Conservation (phyloP, 2,888 invertebrate species). For the Aplocera efformata region DNA sequence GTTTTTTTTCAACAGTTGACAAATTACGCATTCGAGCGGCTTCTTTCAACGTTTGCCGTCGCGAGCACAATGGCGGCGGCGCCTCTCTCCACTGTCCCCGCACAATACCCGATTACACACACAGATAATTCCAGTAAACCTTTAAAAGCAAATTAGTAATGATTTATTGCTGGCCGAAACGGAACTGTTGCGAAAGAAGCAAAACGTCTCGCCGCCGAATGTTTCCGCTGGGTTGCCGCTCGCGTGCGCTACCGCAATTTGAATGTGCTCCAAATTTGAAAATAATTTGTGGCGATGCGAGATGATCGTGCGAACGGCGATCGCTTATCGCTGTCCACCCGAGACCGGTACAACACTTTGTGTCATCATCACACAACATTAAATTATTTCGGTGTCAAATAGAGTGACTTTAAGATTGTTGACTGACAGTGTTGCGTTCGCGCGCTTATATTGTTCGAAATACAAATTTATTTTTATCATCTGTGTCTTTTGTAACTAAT, state of each 20-base stretch:
- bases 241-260: constrained; percentile 77
- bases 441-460: too few relatives aligned
- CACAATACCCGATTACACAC: constrained; percentile 72
- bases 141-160: constrained; percentile 80
- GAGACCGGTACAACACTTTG: constrained; percentile 42
- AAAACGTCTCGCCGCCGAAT: constrained; percentile 51
- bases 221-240: constrained; percentile 66
- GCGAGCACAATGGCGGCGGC: constrained; percentile 52
- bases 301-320: constrained; percentile 45
- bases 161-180: constrained; percentile 64
- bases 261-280: constrained; percentile 77
- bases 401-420: too few relatives aligned
- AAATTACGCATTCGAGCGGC: constrained; percentile 62
- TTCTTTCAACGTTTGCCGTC: constrained; percentile 46
- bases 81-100: constrained; percentile 53
- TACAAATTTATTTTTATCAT: too few relatives aligned
- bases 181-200: constrained; percentile 57
- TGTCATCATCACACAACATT: not conserved
- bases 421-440: too few relatives aligned
- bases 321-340: constrained; percentile 40
- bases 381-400: not conserved
- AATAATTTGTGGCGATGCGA: constrained; percentile 64
- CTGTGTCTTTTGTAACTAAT: too few relatives aligned
- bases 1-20: constrained; percentile 62
- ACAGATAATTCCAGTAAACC: constrained; percentile 72